A percentile compares a stretch with the other conserved stretches of the same genome.
Conservation (phyloP, 37 sponge, comb jelly and placozoan genomes). For the Bolinopsis microptera region DNA sequence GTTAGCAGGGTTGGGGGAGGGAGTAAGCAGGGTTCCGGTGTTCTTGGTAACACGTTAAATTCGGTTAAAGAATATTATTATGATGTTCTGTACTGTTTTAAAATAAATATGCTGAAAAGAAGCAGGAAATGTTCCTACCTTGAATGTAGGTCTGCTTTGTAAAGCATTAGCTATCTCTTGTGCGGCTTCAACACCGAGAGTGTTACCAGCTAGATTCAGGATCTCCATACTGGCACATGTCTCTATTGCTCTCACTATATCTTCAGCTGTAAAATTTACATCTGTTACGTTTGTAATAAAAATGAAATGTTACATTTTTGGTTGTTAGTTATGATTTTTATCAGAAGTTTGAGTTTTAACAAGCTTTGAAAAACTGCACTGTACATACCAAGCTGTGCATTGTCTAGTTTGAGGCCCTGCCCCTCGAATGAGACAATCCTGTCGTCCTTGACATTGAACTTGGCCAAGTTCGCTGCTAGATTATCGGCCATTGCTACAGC, state of each 20-base stretch:
- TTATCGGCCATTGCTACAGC: slow-evolving; percentile 21
- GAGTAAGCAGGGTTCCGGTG: background rate
- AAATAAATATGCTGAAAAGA: too few species aligned
- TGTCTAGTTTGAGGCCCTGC: slow-evolving; percentile 25
- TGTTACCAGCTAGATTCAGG: slow-evolving; percentile 88
- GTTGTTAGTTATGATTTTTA: too few species aligned
- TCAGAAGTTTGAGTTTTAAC: too few species aligned
- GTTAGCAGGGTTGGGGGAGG: too few species aligned
- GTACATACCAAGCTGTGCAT: slow-evolving; percentile 28
- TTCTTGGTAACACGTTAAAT: background rate
- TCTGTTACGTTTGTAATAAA: background rate
- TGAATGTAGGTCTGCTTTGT: slow-evolving; percentile 69
- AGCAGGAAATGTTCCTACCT: too few species aligned
- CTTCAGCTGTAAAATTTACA: slow-evolving; percentile 78
- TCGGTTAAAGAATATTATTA: background rate
- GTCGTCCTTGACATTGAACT: slow-evolving; percentile 35
- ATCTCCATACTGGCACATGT: slow-evolving; percentile 72
- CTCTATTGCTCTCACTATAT: slow-evolving; percentile 76
- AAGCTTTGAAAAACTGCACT: too few species aligned
- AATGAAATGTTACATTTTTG: background rate
- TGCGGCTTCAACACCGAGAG: slow-evolving; percentile 88
- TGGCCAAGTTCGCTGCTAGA: slow-evolving; percentile 30
- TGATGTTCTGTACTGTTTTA: background rate
- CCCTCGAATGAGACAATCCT: slow-evolving; percentile 44
- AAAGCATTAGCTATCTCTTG: slow-evolving; percentile 83